Evolutionary conservation across 2,113 vertebrate species (phyloP), one percentile per base, ranked within the genome.

Genomic region (Cheirogaleus medius): DNA sequence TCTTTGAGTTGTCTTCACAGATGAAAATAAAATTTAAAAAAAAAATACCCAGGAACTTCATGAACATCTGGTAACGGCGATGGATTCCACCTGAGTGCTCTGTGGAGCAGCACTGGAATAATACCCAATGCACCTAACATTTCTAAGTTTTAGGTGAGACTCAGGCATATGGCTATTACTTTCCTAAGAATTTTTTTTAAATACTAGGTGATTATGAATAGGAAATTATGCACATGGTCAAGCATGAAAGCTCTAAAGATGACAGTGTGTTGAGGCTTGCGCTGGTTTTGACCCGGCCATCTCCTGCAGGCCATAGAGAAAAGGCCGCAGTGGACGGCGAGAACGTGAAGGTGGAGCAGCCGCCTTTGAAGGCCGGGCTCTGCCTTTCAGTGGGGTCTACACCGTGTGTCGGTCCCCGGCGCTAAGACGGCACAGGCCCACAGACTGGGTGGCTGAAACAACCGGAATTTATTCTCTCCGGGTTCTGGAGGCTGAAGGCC

Each of bases 21-120:
- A n/a, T 92, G 74, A 12, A 88, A 76, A 58, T 7, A 73, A 63
- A 39, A 2, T n/a, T n/a, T n/a, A 47, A 47, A 94, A 90, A n/a
- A 69, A 8, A n/a, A 44, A 78, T 47, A n/a, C 29, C 44, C 2
- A 58, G 32, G 44, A 89, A 81, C 90, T 39, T 12, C 12, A 13
- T 13, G 69, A 27, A 27, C 37, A 42, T 42, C 69, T 27, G 69
- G 23, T 73, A 42, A 27, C 42, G 69, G 39, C 21, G 9, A 37
- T 14, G 23, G 6, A 27, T 14, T 73, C 12, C 10, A 47, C 47
- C 47, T 42, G 39, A 3, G 69, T 42, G 37, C 39, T 73, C 69
- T 73, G 11, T 8, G 0, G 49, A 3, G 32, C 7, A 84, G 14
- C 1, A 73, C 39, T 37, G 68, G 0, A 42, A 60, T 42, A 95